Percentiles rank a stretch among this genome's conserved stretches.
Conservation (phyloP, 2,113 vertebrate species). For the Cheirogaleus medius region DNA sequence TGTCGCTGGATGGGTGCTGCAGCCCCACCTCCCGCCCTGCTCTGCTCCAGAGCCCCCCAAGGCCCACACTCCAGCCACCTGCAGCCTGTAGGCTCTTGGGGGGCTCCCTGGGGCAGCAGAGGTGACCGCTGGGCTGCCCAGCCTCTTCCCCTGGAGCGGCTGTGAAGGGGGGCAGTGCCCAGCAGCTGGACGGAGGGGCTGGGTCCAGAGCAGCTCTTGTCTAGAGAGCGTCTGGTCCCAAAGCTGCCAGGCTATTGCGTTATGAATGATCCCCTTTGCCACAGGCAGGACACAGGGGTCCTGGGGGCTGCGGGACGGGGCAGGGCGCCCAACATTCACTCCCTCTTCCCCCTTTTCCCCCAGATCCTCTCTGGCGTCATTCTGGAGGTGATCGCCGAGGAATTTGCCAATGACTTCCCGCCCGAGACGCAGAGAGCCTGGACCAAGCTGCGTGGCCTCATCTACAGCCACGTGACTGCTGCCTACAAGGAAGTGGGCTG, state of each 20-base stretch:
- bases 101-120: neutral
- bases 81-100: neutral
- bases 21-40: fast-evolving
- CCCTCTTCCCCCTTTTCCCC: neutral
- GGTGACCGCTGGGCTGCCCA: neutral
- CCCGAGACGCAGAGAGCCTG: slow-evolving; percentile 92
- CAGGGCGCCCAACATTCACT: fast-evolving
- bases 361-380: slow-evolving; percentile 95
- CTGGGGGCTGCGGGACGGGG: neutral
- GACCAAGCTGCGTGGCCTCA: slow-evolving; percentile 92
- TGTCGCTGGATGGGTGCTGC: neutral
- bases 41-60: neutral
- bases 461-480: slow-evolving; percentile 94
- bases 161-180: fast-evolving
- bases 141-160: neutral
- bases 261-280: neutral
- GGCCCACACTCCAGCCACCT: fast-evolving
- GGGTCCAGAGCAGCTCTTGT: neutral
- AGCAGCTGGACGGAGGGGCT: neutral
- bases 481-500: slow-evolving; percentile 97
- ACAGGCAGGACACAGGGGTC: fast-evolving
- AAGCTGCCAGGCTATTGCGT: neutral
- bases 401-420: slow-evolving; percentile 92
- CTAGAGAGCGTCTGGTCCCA: neutral
- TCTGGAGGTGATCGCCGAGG: slow-evolving; percentile 94